Base-by-base conservation (phyloP, 64 coral and sea anemone species). In the Acropora tenuis region DNA sequence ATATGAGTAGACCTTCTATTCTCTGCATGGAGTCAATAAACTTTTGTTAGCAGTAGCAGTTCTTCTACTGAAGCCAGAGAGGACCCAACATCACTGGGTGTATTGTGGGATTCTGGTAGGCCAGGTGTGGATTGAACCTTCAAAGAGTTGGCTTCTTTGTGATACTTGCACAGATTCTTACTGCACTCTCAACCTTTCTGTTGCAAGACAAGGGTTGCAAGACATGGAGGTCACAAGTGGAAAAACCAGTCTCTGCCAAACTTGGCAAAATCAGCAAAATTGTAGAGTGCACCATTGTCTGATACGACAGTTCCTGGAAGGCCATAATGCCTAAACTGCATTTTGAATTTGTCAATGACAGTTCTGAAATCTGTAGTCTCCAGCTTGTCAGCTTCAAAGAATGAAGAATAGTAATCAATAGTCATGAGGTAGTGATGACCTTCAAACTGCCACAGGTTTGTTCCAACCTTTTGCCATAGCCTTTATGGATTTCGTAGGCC, bases 71-170 rank as follows among this genome's bases (percentile, higher is more conserved):
- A 81, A 72, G 78, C 1, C 12, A 78, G 50, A 48, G 79, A 47
- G 67, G 80, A 59, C 10, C 77, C 78, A 73, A 89, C 66, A 19
- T 78, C 75, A 8, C 40, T 43, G n/a, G 40, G 89, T 17, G 89
- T 90, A 19, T 90, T 82, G 8, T 68, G 52, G 43, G 47, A 82
- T 60, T 90, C 89, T 20, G 82, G 47, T 1, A 90, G 48, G 61
- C 63, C 4, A 81, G 69, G 9, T 90, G 82, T 48, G 55, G 77
- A 50, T 78, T 61, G 40, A 55, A 78, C 44, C 65, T 77, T 79
- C 60, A 44, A 47, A 13, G 61, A 4, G 20, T 55, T 73, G 63
- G 45, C 80, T 79, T 90, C 75, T 71, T 59, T 59, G 72, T 80
- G 1, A 90, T 41, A 6, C 49, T 59, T 68, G 79, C 61, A 44